phyloP scores from a whole-genome alignment of 2,888 invertebrate species.

The Tillus elongatus region DNA sequence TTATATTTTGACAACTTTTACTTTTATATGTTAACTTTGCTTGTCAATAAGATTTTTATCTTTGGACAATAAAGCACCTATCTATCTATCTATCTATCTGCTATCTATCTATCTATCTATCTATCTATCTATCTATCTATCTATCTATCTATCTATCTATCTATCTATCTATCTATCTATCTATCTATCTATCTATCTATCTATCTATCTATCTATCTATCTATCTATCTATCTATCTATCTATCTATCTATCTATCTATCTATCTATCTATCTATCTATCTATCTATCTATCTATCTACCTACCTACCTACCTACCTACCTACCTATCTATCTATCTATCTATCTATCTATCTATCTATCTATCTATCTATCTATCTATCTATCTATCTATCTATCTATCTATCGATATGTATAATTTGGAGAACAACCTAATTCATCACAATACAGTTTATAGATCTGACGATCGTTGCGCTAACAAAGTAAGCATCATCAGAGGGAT shows the following conservation, averaged over 20 bases:
- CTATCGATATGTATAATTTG: no score
- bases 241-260: neutral
- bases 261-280: constrained; percentile 1
- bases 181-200: neutral
- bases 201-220: neutral
- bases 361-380: neutral
- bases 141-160: constrained; percentile 3
- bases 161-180: constrained; percentile 1
- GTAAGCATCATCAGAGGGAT: no score
- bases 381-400: constrained; percentile 3
- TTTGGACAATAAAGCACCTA: no score
- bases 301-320: neutral
- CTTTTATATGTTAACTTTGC: no score
- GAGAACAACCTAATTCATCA: no score
- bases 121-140: constrained; percentile 3
- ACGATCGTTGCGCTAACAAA: no score
- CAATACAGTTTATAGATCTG: no score
- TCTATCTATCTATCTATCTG: constrained; percentile 2
- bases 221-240: neutral
- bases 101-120: constrained; percentile 3
- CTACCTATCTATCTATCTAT: neutral
- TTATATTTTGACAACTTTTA: no score
- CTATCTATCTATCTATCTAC: no score
- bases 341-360: neutral
- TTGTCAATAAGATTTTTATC: no score